A percentile compares a stretch with the other conserved stretches of the same genome.
Conservation (phyloP, 2,888 invertebrate genomes). For the Trichacis sp. region DNA sequence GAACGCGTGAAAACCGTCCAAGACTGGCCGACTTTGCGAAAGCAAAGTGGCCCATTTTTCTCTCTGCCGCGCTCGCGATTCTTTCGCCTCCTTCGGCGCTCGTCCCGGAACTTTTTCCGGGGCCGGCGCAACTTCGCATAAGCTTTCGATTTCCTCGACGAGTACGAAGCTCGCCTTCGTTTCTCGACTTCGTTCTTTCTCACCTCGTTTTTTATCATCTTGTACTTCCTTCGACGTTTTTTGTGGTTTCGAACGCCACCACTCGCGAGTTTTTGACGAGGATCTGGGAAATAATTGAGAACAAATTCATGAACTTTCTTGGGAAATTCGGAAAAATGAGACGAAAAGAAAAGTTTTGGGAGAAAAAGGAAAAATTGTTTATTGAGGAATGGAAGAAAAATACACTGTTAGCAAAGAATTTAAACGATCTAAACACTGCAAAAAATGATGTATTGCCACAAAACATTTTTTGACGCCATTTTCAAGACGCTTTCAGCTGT, state of each 20-base stretch:
- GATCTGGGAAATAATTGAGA: conserved; percentile 11
- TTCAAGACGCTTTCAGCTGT: no score
- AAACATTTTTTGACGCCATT: no score
- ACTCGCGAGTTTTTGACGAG: conserved; percentile 23
- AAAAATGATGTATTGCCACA: no score
- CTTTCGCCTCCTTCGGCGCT: conserved; percentile 32
- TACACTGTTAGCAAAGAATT: no score
- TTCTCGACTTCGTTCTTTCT: conserved; percentile 33
- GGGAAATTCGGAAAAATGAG: no score
- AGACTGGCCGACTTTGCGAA: conserved; percentile 24
- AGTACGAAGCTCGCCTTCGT: conserved; percentile 19
- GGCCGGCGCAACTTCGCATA: conserved; percentile 19
- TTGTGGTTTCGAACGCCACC: conserved; percentile 15
- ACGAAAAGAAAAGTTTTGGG: no score
- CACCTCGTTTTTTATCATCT: conserved; percentile 18
- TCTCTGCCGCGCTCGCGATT: conserved; percentile 30
- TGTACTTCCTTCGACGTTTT: conserved; percentile 28
- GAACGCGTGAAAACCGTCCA: conserved; percentile 26
- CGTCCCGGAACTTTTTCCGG: conserved; percentile 30
- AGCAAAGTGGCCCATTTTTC: conserved; percentile 23
- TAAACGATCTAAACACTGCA: no score
- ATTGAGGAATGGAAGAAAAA: no score
- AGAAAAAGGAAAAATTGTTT: no score
- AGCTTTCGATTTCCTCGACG: conserved; percentile 11
- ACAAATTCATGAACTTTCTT: no score